Base-by-base conservation (phyloP, 2,888 invertebrate genomes). In the Pollenia griseotomentosa region DNA sequence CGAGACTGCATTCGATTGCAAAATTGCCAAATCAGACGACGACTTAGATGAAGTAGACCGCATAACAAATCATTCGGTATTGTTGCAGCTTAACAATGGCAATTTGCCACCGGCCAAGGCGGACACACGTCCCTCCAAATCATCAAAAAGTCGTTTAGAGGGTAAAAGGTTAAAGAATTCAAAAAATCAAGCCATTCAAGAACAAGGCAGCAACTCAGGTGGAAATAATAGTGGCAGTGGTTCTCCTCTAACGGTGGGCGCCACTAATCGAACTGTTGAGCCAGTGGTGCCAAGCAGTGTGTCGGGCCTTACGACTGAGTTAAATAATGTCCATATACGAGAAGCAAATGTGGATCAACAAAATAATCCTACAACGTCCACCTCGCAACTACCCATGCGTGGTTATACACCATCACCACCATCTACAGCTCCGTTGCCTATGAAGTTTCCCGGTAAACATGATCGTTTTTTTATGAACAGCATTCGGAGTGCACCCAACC, bases 1-100 rank as follows among this genome's bases (percentile, higher is more conserved):
- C 93, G 97, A 97, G 94, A 97, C 97, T 81, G 97, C 97, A 83
- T 97, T 97, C 93, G 97, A 97, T 93, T 97, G 97, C 93, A 97
- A 97, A 93, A 96, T 97, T 91, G 96, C 96, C 91, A 96, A 96
- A 88, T 97, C 97, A 10, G 96, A 96, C 90, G 96, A 96, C 90
- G 96, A 96, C 89, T 96, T 97, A 89, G 95, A 97, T 91, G 97
- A 97, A 91, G 95, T 97, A 74, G 97, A 97, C 90, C 95, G 96
- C 86, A 96, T 97, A 87, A 96, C 96, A 89, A 97, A 97, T 92
- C 97, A 97, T 91, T 96, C 97, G 14, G 95, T 96, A 73, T 94
- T 97, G 75, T 93, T 96, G 81, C 96, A 96, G 92, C 91, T 94
- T 11, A 94, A 93, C 88, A 94, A 92, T 88, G 92, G 93, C 84